Evolutionary conservation across 2,888 invertebrate genomes (phyloP).

Genomic region (Rotaria socialis): DNA sequence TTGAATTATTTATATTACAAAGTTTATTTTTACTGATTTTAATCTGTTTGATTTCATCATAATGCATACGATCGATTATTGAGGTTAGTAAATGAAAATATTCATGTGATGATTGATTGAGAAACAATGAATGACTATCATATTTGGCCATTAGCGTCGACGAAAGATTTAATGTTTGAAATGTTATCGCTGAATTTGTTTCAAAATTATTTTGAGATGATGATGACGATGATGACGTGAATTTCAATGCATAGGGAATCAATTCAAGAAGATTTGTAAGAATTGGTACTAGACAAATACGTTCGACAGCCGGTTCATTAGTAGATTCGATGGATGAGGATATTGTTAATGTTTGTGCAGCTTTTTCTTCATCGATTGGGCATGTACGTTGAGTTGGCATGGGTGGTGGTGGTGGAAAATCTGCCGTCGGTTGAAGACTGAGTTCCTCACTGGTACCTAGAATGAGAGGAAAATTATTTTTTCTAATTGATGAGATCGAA

Average conservation of each 20-base stretch:
- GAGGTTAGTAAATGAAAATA: slow-evolving; percentile 31
- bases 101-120: slow-evolving; percentile 28
- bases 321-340: neutral
- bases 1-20: neutral
- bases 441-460: neutral
- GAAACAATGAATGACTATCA: neutral
- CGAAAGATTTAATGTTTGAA: neutral
- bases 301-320: neutral
- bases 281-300: slow-evolving; percentile 23
- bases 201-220: neutral
- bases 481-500: too few species aligned
- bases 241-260: slow-evolving; percentile 2
- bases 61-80: slow-evolving; percentile 20
- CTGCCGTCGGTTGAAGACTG: slow-evolving; percentile 27
- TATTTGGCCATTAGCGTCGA: neutral
- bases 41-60: slow-evolving; percentile 21
- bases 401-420: neutral
- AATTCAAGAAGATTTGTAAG: slow-evolving; percentile 14
- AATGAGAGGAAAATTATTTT: neutral
- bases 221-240: neutral
- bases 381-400: slow-evolving; percentile 18
- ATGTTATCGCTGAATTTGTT: neutral
- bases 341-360: neutral
- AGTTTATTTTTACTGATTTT: neutral
- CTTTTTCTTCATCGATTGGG: slow-evolving; percentile 22